Evolutionary conservation across 2,113 vertebrate genomes (phyloP).

Genomic region (Sturnira hondurensis): DNA sequence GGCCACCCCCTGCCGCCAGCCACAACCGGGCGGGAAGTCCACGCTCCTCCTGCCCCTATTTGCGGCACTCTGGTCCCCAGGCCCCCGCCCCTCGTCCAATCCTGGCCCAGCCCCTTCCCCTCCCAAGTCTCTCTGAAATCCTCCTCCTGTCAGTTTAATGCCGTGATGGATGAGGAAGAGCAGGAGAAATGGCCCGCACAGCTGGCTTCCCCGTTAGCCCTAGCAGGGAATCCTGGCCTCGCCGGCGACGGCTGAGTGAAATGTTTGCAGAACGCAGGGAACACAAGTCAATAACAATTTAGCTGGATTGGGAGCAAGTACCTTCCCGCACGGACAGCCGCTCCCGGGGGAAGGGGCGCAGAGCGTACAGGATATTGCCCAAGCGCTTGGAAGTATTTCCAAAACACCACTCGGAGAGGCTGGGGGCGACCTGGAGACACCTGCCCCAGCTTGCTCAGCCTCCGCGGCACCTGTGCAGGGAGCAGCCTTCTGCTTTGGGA

Average conservation of each 20-base stretch:
- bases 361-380: neutral
- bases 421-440: neutral
- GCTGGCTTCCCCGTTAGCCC: conserved; percentile 81
- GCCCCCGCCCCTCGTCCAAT: conserved; percentile 17
- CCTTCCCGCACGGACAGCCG: conserved; percentile 75
- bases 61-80: neutral
- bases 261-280: conserved; percentile 80
- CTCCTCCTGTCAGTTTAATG: conserved; percentile 82
- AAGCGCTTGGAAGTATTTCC: conserved; percentile 1
- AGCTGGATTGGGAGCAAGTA: conserved; percentile 79
- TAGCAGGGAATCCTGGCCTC: conserved; percentile 77
- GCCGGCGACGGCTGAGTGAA: conserved; percentile 70
- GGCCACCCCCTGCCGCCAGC: neutral
- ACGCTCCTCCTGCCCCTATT: rapidly evolving
- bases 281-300: conserved; percentile 84
- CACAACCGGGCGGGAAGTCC: neutral
- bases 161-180: conserved; percentile 83
- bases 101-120: conserved; percentile 33
- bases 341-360: conserved; percentile 52
- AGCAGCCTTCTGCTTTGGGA: rapidly evolving
- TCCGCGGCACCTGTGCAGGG: neutral
- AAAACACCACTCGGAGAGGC: neutral
- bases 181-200: conserved; percentile 75
- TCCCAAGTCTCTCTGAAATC: conserved; percentile 16
- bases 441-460: neutral